Percentiles rank a stretch among this genome's conserved stretches.
Conservation (phyloP, 2,888 invertebrate genomes). For the Opisthograptis luteolata region DNA sequence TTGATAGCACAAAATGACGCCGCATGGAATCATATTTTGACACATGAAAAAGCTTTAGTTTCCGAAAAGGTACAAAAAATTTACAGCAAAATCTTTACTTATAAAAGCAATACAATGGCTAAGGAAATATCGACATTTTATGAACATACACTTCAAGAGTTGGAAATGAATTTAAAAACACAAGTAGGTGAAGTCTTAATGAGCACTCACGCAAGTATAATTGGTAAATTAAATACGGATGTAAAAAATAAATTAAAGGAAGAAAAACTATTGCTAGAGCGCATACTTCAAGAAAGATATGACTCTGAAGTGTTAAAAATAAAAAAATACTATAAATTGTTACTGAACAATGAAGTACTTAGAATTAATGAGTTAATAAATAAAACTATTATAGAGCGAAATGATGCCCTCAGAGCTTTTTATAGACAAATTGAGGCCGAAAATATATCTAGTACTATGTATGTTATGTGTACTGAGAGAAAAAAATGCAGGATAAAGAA, state of each 20-base stretch:
- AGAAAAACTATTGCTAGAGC: constrained; percentile 56
- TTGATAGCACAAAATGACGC: constrained; percentile 63
- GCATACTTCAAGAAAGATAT: constrained; percentile 53
- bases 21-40: constrained; percentile 64
- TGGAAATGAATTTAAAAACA: constrained; percentile 60
- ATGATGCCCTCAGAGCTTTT: constrained; percentile 67
- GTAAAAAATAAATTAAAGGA: constrained; percentile 58
- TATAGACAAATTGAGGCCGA: constrained; percentile 64
- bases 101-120: constrained; percentile 63
- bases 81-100: constrained; percentile 56
- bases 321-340: constrained; percentile 63
- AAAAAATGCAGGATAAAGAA: constrained; percentile 73
- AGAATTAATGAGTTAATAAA: constrained; percentile 58
- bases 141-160: constrained; percentile 62
- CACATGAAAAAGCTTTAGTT: constrained; percentile 57
- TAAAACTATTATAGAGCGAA: constrained; percentile 57
- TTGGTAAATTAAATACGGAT: constrained; percentile 61
- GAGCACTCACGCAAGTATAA: constrained; percentile 55
- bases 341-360: constrained; percentile 60
- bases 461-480: constrained; percentile 71
- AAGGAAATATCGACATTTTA: constrained; percentile 65
- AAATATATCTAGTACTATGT: constrained; percentile 70
- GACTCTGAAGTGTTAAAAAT: constrained; percentile 60
- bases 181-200: constrained; percentile 57
- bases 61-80: constrained; percentile 53